Evolutionary conservation across 2,888 invertebrate species (phyloP).

Genomic region (Coelopa pilipes): DNA sequence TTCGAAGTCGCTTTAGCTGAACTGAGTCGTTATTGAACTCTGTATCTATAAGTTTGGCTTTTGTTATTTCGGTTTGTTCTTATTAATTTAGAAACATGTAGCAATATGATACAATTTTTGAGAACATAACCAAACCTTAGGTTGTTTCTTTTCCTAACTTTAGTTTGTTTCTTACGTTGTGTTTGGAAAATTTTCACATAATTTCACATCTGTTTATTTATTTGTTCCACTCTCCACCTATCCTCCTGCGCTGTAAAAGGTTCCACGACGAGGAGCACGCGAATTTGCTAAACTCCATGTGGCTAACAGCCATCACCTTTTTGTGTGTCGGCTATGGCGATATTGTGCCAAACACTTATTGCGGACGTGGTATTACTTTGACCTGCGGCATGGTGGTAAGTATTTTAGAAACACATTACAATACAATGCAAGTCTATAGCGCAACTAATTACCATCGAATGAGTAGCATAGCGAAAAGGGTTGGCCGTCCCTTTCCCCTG

Average conservation of each 20-base stretch:
- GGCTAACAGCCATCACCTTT: constrained; percentile 99
- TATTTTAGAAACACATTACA: constrained; percentile 56
- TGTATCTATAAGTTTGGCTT: constrained; percentile 10
- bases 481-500: no score
- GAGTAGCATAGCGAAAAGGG: no score
- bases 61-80: background rate
- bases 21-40: background rate
- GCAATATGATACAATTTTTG: constrained; percentile 11
- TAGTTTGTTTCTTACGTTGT: constrained; percentile 43
- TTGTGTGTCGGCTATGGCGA: constrained; percentile 99
- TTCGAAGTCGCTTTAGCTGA: no score
- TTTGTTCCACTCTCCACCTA: constrained; percentile 63
- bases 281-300: constrained; percentile 99
- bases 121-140: constrained; percentile 18
- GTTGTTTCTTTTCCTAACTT: constrained; percentile 41
- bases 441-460: no score
- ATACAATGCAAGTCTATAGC: no score
- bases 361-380: constrained; percentile 98
- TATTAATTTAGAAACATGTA: background rate
- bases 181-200: constrained; percentile 60
- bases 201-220: constrained; percentile 64
- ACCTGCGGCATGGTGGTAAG: constrained; percentile 99
- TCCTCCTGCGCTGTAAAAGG: constrained; percentile 70
- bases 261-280: constrained; percentile 98
- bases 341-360: constrained; percentile 99